phyloP scores from a whole-genome alignment of 2,888 invertebrate species.

The Cephus spinipes region DNA sequence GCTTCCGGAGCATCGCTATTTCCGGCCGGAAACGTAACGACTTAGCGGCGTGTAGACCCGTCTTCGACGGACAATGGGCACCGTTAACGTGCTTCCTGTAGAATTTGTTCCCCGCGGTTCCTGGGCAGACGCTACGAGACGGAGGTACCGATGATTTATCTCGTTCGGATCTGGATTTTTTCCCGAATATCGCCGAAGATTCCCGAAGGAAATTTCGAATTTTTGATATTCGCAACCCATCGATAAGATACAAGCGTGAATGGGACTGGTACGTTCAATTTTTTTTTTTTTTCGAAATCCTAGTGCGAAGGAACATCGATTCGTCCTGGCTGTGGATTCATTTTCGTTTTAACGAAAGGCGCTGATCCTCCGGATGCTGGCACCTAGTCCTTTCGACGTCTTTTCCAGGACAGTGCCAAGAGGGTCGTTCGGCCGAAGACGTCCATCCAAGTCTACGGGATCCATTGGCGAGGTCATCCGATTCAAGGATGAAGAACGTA shows the following conservation, averaged over 20 bases:
- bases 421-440: background rate
- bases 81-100: slow-evolving; percentile 45
- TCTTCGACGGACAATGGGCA: slow-evolving; percentile 43
- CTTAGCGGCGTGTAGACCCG: background rate
- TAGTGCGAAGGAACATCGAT: background rate
- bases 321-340: background rate
- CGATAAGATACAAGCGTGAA: background rate
- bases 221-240: background rate
- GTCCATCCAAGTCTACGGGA: background rate
- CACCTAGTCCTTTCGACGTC: background rate
- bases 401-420: background rate
- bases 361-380: slow-evolving; percentile 12
- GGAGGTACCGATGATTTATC: background rate
- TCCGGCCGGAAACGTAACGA: slow-evolving; percentile 1
- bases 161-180: background rate
- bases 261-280: no score
- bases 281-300: background rate
- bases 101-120: background rate
- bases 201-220: background rate
- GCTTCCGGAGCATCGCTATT: background rate
- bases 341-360: background rate
- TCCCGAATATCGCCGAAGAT: background rate
- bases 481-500: background rate
- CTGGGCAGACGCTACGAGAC: background rate
- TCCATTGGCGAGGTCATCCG: background rate